Evolutionary conservation across 2,113 vertebrate genomes (phyloP).

Genomic region (Dromas ardeola): DNA sequence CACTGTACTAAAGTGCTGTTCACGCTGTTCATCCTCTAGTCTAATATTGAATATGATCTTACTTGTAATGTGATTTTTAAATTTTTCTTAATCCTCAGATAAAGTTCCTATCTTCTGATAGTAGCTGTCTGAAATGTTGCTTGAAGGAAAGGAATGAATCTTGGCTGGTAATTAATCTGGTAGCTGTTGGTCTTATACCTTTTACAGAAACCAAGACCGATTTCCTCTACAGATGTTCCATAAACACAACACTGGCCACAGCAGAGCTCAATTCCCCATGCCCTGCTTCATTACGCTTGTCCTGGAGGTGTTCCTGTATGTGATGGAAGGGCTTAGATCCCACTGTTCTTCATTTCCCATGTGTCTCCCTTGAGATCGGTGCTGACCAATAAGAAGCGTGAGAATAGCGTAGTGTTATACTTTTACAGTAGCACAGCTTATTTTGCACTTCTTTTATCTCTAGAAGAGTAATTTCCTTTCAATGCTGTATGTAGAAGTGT

Average conservation of each 20-base stretch:
- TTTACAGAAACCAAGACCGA: not conserved
- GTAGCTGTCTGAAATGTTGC: not conserved
- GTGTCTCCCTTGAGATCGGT: rapidly evolving
- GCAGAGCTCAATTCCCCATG: not conserved
- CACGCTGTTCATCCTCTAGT: not conserved
- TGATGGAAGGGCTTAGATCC: not conserved
- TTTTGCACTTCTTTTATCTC: not conserved
- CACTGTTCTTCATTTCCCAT: not conserved
- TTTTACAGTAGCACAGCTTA: not conserved
- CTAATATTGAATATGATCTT: not conserved
- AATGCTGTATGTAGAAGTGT: not conserved
- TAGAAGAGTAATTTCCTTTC: not conserved
- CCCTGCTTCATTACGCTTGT: not conserved
- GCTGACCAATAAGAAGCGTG: not conserved
- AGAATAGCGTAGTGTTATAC: rapidly evolving
- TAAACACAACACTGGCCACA: not conserved
- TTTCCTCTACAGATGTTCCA: not conserved
- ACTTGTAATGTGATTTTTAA: not conserved
- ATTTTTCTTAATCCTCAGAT: not conserved
- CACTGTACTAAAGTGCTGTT: not conserved
- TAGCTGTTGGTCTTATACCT: not conserved
- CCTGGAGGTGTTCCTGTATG: not conserved
- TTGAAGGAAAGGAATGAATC: not conserved
- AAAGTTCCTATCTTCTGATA: not conserved
- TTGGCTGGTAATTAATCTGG: not conserved